These are phyloP conservation scores for Drosophila putrida DNA, from an alignment of 2,888 invertebrate species.

Conservation along the genomic window DNA sequence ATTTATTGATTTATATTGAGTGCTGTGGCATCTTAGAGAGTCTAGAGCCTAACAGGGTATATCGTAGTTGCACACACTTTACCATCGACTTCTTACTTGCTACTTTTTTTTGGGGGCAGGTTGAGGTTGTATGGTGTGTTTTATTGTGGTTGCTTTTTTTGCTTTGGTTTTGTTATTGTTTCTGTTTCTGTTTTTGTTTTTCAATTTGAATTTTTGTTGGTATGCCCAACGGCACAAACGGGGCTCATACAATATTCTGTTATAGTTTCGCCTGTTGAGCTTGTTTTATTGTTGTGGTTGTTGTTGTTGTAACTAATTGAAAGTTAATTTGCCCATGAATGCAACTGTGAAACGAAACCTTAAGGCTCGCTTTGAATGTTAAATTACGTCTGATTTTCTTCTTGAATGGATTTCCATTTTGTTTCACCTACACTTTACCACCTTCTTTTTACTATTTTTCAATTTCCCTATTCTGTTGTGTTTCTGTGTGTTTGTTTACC, in stretches of 20 bases:
- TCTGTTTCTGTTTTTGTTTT: background rate
- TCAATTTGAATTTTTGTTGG: background rate
- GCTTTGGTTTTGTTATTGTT: background rate
- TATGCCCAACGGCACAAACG: conserved; percentile 36
- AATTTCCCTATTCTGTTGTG: background rate
- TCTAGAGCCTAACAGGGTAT: too few species aligned
- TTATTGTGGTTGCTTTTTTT: too few species aligned
- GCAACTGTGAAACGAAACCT: conserved; percentile 59
- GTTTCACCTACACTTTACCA: background rate
- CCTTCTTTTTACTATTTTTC: background rate
- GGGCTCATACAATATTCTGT: conserved; percentile 56
- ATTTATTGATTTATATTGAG: too few species aligned
- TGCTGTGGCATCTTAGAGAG: too few species aligned
- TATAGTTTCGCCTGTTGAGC: conserved; percentile 43
- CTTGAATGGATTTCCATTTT: conserved; percentile 28
- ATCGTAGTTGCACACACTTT: too few species aligned
- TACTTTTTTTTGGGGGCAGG: too few species aligned
- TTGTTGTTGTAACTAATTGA: conserved; percentile 63
- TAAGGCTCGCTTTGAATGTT: conserved; percentile 56
- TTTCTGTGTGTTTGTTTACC: conserved; percentile 35
- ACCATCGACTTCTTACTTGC: too few species aligned
- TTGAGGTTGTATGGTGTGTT: too few species aligned
- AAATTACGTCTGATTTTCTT: conserved; percentile 35
- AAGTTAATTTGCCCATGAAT: conserved; percentile 69
- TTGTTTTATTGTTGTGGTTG: background rate